These are phyloP conservation scores for Catajapyx aquilonaris DNA, from an alignment of 1,140 invertebrate species.

Conservation along the genomic window DNA sequence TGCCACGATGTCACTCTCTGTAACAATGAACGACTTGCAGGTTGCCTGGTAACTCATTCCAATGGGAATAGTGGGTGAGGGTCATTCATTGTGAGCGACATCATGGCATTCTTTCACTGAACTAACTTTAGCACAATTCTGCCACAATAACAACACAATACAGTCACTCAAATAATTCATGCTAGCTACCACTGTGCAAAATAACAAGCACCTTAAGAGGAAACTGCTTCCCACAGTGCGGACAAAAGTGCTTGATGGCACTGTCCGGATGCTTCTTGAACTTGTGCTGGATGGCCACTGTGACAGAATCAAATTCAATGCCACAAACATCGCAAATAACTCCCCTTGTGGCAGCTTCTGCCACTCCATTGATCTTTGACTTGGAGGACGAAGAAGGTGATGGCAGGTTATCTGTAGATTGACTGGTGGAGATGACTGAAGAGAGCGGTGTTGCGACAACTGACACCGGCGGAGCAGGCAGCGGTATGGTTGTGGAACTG, in stretches of 20 bases:
- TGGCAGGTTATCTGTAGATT: constrained; percentile 1
- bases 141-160: neutral
- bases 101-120: no score
- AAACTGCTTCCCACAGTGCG: constrained; percentile 43
- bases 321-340: constrained; percentile 34
- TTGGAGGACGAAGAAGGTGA: no score
- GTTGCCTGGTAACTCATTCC: no score
- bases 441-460: neutral
- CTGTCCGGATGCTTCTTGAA: constrained; percentile 39
- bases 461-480: neutral
- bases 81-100: no score
- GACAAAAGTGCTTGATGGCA: constrained; percentile 37
- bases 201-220: constrained; percentile 43
- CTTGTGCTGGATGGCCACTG: constrained; percentile 40
- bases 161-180: neutral
- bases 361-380: constrained; percentile 1
- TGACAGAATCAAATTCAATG: constrained; percentile 33
- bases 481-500: neutral
- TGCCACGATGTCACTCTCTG: no score
- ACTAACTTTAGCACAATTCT: no score
- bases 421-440: neutral
- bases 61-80: no score
- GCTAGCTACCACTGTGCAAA: no score
- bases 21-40: no score
- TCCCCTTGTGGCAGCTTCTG: constrained; percentile 6